These are phyloP conservation scores for Lucifuga dentata DNA, from an alignment of 2,113 vertebrate species.

Conservation along the genomic window DNA sequence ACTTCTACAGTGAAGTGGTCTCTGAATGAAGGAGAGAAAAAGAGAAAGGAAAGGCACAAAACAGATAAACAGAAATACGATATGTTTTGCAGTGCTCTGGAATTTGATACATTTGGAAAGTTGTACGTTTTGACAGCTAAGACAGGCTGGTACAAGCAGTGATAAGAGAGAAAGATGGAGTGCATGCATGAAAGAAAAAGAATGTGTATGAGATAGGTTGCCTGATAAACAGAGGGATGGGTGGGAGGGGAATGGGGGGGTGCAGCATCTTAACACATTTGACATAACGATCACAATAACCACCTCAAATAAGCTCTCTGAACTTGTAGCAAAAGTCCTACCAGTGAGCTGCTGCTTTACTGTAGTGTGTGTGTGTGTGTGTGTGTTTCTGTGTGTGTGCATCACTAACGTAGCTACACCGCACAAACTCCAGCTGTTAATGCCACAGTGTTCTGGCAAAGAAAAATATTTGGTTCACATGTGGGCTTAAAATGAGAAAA, in stretches of 20 bases:
- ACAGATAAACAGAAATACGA: slow-evolving; percentile 4
- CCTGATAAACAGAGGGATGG: not conserved
- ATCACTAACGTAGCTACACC: no score
- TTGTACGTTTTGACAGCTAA: slow-evolving; percentile 22
- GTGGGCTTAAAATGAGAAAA: not conserved
- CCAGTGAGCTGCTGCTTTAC: not conserved
- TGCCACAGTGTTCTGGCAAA: no score
- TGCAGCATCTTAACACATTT: not conserved
- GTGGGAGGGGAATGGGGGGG: not conserved
- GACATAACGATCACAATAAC: not conserved
- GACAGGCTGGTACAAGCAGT: slow-evolving; percentile 26
- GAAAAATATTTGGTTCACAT: not conserved
- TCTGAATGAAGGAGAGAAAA: slow-evolving; percentile 72
- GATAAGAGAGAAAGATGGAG: slow-evolving; percentile 7
- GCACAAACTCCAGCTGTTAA: no score
- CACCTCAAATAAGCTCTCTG: not conserved
- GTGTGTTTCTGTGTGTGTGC: no score
- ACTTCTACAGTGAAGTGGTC: slow-evolving; percentile 93
- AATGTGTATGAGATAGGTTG: not conserved
- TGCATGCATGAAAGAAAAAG: not conserved
- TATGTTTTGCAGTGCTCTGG: not conserved
- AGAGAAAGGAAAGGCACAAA: not conserved
- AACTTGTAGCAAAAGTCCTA: not conserved
- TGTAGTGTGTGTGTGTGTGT: no score
- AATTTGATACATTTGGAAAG: slow-evolving; percentile 35